A percentile compares a stretch with the other conserved stretches of the same genome.
Conservation (phyloP, 2,888 invertebrate species). For the Tricholauxania praeusta region DNA sequence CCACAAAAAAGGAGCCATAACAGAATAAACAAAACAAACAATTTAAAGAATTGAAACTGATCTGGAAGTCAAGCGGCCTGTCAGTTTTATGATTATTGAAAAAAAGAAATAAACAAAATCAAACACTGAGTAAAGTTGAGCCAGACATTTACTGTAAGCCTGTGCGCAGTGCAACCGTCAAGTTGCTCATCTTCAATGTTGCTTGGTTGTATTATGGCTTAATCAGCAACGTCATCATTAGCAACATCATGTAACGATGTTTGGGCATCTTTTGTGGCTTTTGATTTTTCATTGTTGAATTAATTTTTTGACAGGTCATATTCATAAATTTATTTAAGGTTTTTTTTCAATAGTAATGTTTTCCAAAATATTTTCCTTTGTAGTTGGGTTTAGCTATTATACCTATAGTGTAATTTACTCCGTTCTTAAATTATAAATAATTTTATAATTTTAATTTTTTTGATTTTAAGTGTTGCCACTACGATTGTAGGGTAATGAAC, state of each 20-base stretch:
- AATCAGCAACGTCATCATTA: slow-evolving; percentile 36
- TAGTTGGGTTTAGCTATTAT: no score
- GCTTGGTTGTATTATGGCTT: slow-evolving; percentile 17
- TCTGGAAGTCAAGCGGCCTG: slow-evolving; percentile 68
- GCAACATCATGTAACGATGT: slow-evolving; percentile 5
- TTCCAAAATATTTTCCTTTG: no score
- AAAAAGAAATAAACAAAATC: slow-evolving; percentile 28
- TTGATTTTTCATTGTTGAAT: background rate
- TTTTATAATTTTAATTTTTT: no score
- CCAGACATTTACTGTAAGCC: no score
- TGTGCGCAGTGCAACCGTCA: background rate
- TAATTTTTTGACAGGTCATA: slow-evolving; percentile 17
- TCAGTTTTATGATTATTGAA: slow-evolving; percentile 66
- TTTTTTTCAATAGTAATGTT: no score
- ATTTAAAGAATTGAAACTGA: slow-evolving; percentile 55
- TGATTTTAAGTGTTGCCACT: no score
- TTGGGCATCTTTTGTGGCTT: slow-evolving; percentile 25
- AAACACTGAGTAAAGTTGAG: no score
- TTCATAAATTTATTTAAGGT: no score
- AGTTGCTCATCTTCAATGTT: background rate
- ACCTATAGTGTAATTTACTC: no score
- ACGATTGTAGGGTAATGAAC: no score
- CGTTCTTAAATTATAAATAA: no score
- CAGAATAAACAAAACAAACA: slow-evolving; percentile 50
- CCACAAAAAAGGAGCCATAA: no score